These are phyloP conservation scores for Cebus imitator DNA, from an alignment of 2,113 vertebrate genomes.

Conservation along the genomic window DNA sequence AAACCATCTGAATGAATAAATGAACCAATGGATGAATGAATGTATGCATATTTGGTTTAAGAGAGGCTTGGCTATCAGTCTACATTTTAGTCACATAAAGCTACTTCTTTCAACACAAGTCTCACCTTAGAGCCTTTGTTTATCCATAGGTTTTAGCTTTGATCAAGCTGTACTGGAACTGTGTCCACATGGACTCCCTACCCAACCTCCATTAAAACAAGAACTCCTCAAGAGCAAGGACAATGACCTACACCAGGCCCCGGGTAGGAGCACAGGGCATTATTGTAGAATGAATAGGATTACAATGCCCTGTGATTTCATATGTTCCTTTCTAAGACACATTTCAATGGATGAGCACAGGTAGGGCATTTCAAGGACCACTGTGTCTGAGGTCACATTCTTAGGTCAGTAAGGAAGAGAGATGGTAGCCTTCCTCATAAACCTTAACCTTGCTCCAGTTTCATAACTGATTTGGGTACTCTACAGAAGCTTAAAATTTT, in stretches of 20 bases:
- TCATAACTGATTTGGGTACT: neutral
- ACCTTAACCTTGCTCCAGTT: neutral
- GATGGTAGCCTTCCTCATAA: neutral
- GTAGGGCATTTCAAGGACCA: neutral
- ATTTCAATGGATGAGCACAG: neutral
- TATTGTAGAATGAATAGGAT: neutral
- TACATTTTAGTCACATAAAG: neutral
- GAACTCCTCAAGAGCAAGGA: neutral
- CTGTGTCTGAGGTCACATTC: neutral
- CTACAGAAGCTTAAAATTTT: neutral
- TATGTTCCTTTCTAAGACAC: neutral
- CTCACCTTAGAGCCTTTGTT: neutral
- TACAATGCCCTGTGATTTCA: neutral
- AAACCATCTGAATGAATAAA: neutral
- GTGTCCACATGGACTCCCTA: fast-evolving
- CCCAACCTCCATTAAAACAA: fast-evolving
- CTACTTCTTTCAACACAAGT: neutral
- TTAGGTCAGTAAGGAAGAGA: neutral
- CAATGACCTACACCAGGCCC: no score
- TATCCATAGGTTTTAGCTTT: neutral
- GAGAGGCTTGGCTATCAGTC: neutral
- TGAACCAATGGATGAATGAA: neutral
- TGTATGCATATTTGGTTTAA: neutral
- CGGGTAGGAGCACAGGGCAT: neutral
- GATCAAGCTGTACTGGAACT: no score